These are phyloP conservation scores for Phalanger gymnotis DNA, from an alignment of 2,797 vertebrate species.

Conservation along the genomic window DNA sequence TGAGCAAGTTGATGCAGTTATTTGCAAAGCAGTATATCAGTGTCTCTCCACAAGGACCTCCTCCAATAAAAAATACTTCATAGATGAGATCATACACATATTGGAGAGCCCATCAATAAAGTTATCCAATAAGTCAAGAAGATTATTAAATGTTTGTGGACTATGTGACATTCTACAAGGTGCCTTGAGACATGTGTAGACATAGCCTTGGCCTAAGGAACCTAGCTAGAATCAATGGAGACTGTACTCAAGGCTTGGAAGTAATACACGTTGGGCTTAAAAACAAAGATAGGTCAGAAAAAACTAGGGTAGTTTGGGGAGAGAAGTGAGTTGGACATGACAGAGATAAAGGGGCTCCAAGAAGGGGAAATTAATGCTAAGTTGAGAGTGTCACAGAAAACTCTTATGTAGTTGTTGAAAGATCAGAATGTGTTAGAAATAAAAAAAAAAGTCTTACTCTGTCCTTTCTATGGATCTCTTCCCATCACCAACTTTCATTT, in stretches of 20 bases:
- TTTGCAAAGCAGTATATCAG: neutral
- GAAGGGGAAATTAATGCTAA: neutral
- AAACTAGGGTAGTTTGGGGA: neutral
- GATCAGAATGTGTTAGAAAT: neutral
- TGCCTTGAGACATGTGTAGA: fast-evolving
- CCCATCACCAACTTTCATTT: neutral
- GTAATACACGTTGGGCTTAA: neutral
- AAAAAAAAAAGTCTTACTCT: neutral
- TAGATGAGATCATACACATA: neutral
- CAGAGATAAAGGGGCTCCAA: neutral
- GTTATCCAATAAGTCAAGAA: neutral
- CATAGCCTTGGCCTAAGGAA: neutral
- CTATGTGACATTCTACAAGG: too few relatives aligned
- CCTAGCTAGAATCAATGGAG: neutral
- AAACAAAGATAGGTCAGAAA: neutral
- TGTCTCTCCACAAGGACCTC: neutral
- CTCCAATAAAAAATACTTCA: neutral
- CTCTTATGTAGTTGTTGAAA: neutral
- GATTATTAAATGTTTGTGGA: neutral
- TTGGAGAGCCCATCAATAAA: neutral
- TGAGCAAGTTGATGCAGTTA: neutral
- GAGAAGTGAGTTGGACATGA: neutral
- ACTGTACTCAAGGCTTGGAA: neutral
- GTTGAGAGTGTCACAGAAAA: neutral
- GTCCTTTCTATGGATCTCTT: neutral